A percentile compares a stretch with the other conserved stretches of the same genome.
These are phyloP conservation scores for Chrysopilus asiliformis DNA, from an alignment of 2,888 invertebrate species.

Conservation along the genomic window DNA sequence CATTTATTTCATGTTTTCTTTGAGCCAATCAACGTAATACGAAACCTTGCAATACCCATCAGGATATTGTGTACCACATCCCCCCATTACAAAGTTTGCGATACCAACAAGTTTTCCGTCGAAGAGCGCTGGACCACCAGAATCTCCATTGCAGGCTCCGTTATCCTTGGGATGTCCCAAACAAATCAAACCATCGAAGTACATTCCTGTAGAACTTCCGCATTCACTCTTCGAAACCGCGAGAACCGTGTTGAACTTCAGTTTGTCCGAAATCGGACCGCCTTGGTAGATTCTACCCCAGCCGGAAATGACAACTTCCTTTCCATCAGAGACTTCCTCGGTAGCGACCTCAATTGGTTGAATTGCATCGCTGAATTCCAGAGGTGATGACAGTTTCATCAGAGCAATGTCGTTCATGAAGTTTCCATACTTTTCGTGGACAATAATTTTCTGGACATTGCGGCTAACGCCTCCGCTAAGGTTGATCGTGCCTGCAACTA, in stretches of 20 bases:
- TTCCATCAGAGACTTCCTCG: conserved; percentile 18
- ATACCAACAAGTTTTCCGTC: conserved; percentile 24
- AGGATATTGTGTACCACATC: conserved; percentile 23
- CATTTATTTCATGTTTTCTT: too few species aligned
- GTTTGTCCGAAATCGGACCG: conserved; percentile 19
- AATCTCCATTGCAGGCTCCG: conserved; percentile 30
- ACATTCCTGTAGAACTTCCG: conserved; percentile 11
- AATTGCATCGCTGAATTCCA: conserved; percentile 19
- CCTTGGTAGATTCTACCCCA: conserved; percentile 24
- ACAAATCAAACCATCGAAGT: conserved; percentile 23
- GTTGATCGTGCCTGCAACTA: conserved; percentile 26
- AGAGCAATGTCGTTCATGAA: conserved; percentile 25
- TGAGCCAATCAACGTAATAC: conserved; percentile 4
- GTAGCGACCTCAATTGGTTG: conserved; percentile 21
- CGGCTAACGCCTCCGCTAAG: conserved; percentile 23
- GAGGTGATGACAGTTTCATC: conserved; percentile 21
- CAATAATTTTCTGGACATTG: conserved; percentile 20
- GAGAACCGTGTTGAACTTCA: conserved; percentile 22
- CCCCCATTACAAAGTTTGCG: conserved; percentile 24
- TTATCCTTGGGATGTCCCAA: conserved; percentile 19
- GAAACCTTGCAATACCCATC: conserved; percentile 29
- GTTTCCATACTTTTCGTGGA: conserved; percentile 22
- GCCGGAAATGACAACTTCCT: conserved; percentile 22
- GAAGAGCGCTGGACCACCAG: conserved; percentile 31
- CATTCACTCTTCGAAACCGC: conserved; percentile 17